Evolutionary conservation across 2,888 invertebrate genomes (phyloP), one percentile per base, ranked within the genome.

Genomic region (Netelia virgata): DNA sequence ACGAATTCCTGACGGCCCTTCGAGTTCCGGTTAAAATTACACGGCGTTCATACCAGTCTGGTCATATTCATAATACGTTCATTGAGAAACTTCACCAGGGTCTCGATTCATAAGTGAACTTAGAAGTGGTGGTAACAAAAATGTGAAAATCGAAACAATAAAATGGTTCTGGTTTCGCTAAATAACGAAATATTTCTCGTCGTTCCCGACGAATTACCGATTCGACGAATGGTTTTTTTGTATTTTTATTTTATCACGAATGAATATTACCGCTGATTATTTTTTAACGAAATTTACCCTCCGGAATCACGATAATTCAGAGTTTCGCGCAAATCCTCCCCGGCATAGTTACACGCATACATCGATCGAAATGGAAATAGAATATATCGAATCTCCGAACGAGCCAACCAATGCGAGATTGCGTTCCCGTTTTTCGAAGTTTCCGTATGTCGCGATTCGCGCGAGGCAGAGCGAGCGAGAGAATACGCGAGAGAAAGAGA

Each of bases 1-100:
- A 86, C 80, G 83, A 86, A 84, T 79, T 78, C 63, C 43, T 79
- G 57, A 73, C 36, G 59, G 74, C 75, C 61, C 36, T 59, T 82
- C 57, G 53, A 57, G 59, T 77, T 70, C 66, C 77, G 36, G 59
- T 66, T 16, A 36, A 53, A 75, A 73, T 47, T 64, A 81, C 80
- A 57, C 9, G 11, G 53, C 50, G 20, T 69, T 66, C 47, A 50
- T 63, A 47, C 28, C 3, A 28, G 28, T 53, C 47, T 70, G 63
- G 47, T 43, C 41, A 68, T 69, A 70, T 36, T 55, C 10, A 50
- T 36, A 61, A 70, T 20, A 41, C 36, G 18, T 14, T 14, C 8
- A 50, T 8, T 20, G 28, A 23, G 47, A 50, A 47, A 47, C 10
- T 14, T 14, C 10, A 14, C 14, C 47, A 14, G 47, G 14, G 3